Evolutionary conservation across 2,888 invertebrate genomes (phyloP), one percentile per base, ranked within the genome.

Genomic region (Chalcis sispes): DNA sequence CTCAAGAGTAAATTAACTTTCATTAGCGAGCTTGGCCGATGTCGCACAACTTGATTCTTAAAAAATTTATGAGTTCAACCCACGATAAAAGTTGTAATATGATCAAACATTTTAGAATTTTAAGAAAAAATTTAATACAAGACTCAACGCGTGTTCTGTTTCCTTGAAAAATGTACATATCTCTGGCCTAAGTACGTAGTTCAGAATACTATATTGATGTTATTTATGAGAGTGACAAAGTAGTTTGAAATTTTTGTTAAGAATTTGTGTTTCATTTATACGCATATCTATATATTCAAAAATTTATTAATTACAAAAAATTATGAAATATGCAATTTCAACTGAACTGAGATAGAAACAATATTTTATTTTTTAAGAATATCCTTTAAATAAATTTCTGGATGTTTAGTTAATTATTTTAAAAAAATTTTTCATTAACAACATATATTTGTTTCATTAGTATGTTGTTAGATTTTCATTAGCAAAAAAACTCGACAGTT

Each of bases 141-240:
- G 52, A 15, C 56, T 15, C 48, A 67, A 67, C 56, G 72, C 46
- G 62, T 36, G 54, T 52, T 62, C 3, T 40, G 15, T 62, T 62
- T 67, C 56, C 29, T 10, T 58, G 67, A 72, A 76, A 32, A 72
- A 66, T 52, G 25, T 56, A 62, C 36, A 23, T 66, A 59, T 59
- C 40, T 46, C 5, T 8, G 23, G 40, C 8, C 2, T 36, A 23
- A 62, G 61, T 46, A 23, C 56, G 36, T 64, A 42, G 58, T 40
- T 58, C 27, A 58, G 29, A 42, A 42, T 52, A 50, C 40, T 70
- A 61, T 61, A 56, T 52, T 23, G 27, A 66, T 18, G 62, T 67
- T 75, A 75, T 75, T 75, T 75, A 75, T 27, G 27, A 72, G 72
- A n/a, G 56, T 25, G 62, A 67, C 23, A 67, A 79, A 54, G 42